A percentile compares a stretch with the other conserved stretches of the same genome.
These are phyloP conservation scores for Anoplius nigerrimus DNA, from an alignment of 2,888 invertebrate genomes.

Conservation along the genomic window DNA sequence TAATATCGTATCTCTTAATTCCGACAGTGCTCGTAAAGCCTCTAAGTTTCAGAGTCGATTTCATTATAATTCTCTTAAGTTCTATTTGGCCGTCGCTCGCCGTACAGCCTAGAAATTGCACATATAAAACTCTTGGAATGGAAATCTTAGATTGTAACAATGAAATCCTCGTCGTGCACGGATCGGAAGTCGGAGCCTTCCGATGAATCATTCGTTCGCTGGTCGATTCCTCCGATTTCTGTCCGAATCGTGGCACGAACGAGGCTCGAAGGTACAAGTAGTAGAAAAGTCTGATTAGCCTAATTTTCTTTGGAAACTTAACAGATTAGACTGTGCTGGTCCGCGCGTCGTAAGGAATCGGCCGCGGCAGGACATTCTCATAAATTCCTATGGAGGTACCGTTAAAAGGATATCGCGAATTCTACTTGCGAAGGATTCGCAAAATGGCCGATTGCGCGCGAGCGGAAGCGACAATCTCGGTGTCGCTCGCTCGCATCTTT, in stretches of 20 bases:
- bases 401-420: too few relatives aligned
- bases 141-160: conserved; percentile 1
- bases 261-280: conserved; percentile 29
- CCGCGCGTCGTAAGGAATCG: background rate
- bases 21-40: conserved; percentile 8
- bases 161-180: background rate
- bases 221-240: too few relatives aligned
- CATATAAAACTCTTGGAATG: conserved; percentile 32
- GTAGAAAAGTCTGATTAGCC: conserved; percentile 26
- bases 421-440: too few relatives aligned
- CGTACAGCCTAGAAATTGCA: conserved; percentile 6
- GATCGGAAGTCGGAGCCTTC: too few relatives aligned
- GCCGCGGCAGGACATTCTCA: conserved; percentile 5
- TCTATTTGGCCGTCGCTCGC: conserved; percentile 17
- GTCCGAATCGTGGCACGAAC: background rate
- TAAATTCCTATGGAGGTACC: too few relatives aligned
- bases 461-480: too few relatives aligned
- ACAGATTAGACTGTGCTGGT: background rate
- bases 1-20: conserved; percentile 10
- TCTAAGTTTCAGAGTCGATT: conserved; percentile 13
- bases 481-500: background rate
- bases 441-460: too few relatives aligned
- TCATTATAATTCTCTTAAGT: conserved; percentile 18
- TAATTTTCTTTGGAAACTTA: conserved; percentile 24
- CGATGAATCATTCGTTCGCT: too few relatives aligned